Evolutionary conservation across 2,888 invertebrate species (phyloP).

Genomic region (Dexiosoma caninum): DNA sequence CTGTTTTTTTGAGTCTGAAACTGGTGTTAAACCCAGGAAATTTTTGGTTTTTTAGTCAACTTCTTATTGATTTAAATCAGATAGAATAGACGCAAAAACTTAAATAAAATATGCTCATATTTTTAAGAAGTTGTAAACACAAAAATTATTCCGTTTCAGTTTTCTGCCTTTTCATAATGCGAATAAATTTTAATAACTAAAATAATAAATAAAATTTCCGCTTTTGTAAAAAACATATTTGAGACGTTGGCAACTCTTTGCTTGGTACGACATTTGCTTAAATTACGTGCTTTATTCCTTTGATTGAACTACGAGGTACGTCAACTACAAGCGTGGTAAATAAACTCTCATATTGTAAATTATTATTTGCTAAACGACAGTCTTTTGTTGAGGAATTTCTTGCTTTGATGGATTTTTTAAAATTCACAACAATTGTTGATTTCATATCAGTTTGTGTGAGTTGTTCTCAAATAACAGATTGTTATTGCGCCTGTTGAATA

Average conservation of each 20-base stretch:
- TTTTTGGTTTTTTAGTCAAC: no score
- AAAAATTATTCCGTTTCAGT: no score
- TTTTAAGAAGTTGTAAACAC: no score
- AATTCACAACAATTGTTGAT: slow-evolving; percentile 41
- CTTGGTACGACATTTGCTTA: slow-evolving; percentile 49
- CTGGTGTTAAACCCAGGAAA: no score
- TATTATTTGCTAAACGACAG: slow-evolving; percentile 9
- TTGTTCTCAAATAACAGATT: slow-evolving; percentile 73
- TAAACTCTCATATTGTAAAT: neutral
- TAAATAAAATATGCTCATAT: no score
- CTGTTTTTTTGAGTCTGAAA: no score
- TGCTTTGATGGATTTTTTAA: slow-evolving; percentile 6
- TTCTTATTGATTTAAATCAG: no score
- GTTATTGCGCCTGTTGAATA: slow-evolving; percentile 48
- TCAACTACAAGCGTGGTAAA: slow-evolving; percentile 24
- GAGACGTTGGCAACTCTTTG: slow-evolving; percentile 8
- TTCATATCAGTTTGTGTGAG: slow-evolving; percentile 51
- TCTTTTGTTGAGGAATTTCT: slow-evolving; percentile 50
- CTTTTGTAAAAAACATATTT: no score
- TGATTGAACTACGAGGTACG: slow-evolving; percentile 41
- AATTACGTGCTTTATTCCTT: slow-evolving; percentile 44
- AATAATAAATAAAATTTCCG: no score
- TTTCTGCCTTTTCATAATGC: no score
- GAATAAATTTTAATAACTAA: no score
- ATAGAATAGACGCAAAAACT: no score